Percentiles rank a stretch among this genome's conserved stretches.
Evolutionary conservation across 2,888 invertebrate species (phyloP).

Genomic region (Thymelicus lineola): DNA sequence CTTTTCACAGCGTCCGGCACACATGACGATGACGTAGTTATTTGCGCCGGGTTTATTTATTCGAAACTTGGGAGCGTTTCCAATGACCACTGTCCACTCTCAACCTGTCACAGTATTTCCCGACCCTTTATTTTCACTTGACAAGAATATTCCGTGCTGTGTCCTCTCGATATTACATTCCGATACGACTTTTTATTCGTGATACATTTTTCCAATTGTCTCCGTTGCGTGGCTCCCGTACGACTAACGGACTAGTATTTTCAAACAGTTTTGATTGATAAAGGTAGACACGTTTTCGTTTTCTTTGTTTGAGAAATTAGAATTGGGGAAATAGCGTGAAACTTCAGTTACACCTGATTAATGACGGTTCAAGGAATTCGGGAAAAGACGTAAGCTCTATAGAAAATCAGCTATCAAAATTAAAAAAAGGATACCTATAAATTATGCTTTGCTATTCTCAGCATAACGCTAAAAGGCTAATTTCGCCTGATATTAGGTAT

Average conservation of each 20-base stretch:
- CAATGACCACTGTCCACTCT: slow-evolving; percentile 80
- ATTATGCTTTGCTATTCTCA: neutral
- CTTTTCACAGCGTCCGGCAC: slow-evolving; percentile 61
- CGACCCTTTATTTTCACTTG: slow-evolving; percentile 83
- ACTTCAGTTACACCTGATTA: slow-evolving; percentile 81
- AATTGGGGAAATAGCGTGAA: slow-evolving; percentile 76
- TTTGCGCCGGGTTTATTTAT: slow-evolving; percentile 79
- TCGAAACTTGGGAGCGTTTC: slow-evolving; percentile 73
- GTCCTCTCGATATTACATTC: slow-evolving; percentile 82
- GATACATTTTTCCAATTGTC: slow-evolving; percentile 84
- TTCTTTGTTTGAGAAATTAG: slow-evolving; percentile 84
- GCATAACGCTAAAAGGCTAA: slow-evolving; percentile 33
- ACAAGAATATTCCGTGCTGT: slow-evolving; percentile 79
- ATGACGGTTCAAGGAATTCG: slow-evolving; percentile 72
- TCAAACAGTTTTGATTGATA: slow-evolving; percentile 84
- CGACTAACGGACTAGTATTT: slow-evolving; percentile 82
- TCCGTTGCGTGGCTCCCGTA: slow-evolving; percentile 70
- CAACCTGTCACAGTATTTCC: slow-evolving; percentile 81
- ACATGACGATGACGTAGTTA: slow-evolving; percentile 73
- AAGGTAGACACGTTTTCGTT: slow-evolving; percentile 83
- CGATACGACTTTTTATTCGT: slow-evolving; percentile 82
- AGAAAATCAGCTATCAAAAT: slow-evolving; percentile 57
- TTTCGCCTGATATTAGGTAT: slow-evolving; percentile 54
- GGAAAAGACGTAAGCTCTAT: slow-evolving; percentile 68
- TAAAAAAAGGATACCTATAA: slow-evolving; percentile 43